Evolutionary conservation across 2,113 vertebrate species (phyloP).

Genomic region (Xiphophorus couchianus): DNA sequence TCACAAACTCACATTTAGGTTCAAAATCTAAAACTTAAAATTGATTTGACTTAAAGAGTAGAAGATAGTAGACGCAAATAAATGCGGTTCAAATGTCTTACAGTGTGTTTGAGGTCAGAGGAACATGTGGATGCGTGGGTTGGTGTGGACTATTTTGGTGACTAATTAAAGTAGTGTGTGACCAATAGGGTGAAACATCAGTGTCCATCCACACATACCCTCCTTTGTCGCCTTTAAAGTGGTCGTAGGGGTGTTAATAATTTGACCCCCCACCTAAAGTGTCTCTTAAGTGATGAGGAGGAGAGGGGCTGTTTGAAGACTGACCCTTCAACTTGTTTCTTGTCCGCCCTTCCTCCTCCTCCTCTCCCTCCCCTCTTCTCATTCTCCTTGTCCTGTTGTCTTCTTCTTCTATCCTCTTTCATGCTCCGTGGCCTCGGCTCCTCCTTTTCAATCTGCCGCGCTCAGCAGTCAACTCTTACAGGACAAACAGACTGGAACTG

Average conservation of each 20-base stretch:
- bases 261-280: conserved; percentile 65
- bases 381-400: conserved; percentile 39
- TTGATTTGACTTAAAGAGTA: too few relatives aligned
- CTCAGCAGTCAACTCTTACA: conserved; percentile 71
- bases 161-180: conserved; percentile 82
- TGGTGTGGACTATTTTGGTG: conserved; percentile 72
- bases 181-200: conserved; percentile 77
- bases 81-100: too few relatives aligned
- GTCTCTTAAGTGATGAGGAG: conserved; percentile 75
- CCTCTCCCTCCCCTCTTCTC: conserved; percentile 44
- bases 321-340: conserved; percentile 64
- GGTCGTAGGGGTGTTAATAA: conserved; percentile 82
- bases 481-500: conserved; percentile 79
- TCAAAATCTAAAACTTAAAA: too few relatives aligned
- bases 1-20: too few relatives aligned
- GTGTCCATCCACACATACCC: conserved; percentile 43
- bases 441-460: conserved; percentile 77
- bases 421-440: conserved; percentile 73
- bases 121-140: not conserved
- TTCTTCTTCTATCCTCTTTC: conserved; percentile 76
- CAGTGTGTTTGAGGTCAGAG: not conserved
- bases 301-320: conserved; percentile 65
- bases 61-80: too few relatives aligned
- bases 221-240: conserved; percentile 83
- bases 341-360: conserved; percentile 19